phyloP scores from a whole-genome alignment of 2,888 invertebrate genomes.

The Metellina segmentata region DNA sequence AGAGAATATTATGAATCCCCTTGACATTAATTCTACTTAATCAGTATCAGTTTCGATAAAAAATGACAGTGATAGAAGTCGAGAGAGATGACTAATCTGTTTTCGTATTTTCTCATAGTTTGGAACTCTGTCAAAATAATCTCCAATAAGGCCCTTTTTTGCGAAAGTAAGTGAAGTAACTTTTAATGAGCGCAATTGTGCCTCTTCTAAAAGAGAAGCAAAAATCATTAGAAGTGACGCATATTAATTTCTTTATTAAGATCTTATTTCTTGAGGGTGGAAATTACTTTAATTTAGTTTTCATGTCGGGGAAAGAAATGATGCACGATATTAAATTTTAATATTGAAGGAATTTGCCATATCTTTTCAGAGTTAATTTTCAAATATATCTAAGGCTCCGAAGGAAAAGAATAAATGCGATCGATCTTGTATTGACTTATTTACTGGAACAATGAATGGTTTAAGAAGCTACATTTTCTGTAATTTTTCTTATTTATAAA shows the following conservation, averaged over 20 bases:
- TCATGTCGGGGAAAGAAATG: no score
- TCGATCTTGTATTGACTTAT: no score
- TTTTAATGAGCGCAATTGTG: background rate
- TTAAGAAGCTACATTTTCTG: no score
- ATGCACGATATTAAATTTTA: no score
- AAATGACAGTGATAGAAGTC: background rate
- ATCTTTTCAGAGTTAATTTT: no score
- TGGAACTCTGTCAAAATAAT: background rate
- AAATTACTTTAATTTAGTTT: no score
- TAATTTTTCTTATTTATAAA: no score
- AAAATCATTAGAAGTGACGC: background rate
- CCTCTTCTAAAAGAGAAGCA: no score
- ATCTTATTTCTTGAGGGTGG: background rate
- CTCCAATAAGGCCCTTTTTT: background rate
- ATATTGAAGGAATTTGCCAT: no score
- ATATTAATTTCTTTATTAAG: background rate
- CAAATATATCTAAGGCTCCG: no score
- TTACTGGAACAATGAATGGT: no score
- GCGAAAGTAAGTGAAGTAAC: background rate
- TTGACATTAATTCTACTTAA: background rate
- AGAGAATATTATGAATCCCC: background rate
- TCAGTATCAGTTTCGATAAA: background rate
- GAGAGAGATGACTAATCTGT: background rate
- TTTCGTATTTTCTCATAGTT: background rate
- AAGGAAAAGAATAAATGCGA: no score